These are phyloP conservation scores for Anadara kagoshimensis DNA, from an alignment of 1,140 invertebrate species.

Conservation along the genomic window DNA sequence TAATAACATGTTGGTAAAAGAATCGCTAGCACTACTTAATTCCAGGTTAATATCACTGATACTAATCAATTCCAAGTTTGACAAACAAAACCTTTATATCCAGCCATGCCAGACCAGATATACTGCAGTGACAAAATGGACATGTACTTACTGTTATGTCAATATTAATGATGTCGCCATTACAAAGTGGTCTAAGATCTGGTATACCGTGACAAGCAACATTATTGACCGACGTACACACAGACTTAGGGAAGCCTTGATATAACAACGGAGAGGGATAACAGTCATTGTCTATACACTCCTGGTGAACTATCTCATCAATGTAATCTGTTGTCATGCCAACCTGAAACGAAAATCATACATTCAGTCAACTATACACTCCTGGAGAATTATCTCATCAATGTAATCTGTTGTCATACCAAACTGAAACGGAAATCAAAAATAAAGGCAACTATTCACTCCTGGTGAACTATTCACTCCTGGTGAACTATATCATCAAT, in stretches of 20 bases:
- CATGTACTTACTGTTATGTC: slow-evolving; percentile 88
- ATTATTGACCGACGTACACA: slow-evolving; percentile 97
- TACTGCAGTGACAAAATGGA: too few species aligned
- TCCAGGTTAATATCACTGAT: too few species aligned
- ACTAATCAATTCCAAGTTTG: too few species aligned
- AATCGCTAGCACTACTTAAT: too few species aligned
- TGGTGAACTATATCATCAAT: neutral
- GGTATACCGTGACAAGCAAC: slow-evolving; percentile 96
- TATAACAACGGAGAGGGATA: slow-evolving; percentile 95
- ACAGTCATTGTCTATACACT: slow-evolving; percentile 82
- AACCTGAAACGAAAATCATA: slow-evolving; percentile 86
- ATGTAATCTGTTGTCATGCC: slow-evolving; percentile 92
- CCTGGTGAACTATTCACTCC: neutral
- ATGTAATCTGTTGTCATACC: slow-evolving; percentile 92
- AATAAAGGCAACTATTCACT: slow-evolving; percentile 7
- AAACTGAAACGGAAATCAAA: slow-evolving; percentile 86
- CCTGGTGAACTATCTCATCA: slow-evolving; percentile 84
- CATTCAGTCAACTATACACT: slow-evolving; percentile 81
- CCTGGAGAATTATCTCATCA: slow-evolving; percentile 84
- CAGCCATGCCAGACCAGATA: too few species aligned
- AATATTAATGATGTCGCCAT: slow-evolving; percentile 94
- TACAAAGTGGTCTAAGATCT: slow-evolving; percentile 83
- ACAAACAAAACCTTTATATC: neutral
- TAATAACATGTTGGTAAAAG: too few species aligned
- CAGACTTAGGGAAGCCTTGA: slow-evolving; percentile 90